phyloP scores from a whole-genome alignment of 1,140 invertebrate genomes.

The Trichomalopsis sarcophagae region DNA sequence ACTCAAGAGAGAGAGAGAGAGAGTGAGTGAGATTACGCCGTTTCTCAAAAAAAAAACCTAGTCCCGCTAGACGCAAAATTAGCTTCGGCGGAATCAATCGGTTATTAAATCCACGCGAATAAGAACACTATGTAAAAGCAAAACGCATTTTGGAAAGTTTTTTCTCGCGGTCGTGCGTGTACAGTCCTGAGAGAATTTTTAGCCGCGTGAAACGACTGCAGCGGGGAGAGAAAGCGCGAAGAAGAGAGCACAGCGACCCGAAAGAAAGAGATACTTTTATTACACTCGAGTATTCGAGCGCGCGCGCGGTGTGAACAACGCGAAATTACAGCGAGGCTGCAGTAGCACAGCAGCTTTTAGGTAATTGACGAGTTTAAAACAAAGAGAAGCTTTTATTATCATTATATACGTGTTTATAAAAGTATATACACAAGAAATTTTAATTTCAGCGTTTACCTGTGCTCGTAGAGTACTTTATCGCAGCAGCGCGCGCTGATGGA shows the following conservation, averaged over 20 bases:
- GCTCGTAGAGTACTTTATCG: background rate
- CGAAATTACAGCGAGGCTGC: conserved; percentile 16
- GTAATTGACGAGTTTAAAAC: conserved; percentile 41
- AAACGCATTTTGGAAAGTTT: conserved; percentile 34
- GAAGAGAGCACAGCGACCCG: background rate
- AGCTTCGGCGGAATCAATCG: too few relatives aligned
- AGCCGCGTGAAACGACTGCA: conserved; percentile 12
- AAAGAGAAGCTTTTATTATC: conserved; percentile 22
- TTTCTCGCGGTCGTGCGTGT: background rate
- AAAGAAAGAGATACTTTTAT: conserved; percentile 44
- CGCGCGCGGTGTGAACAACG: conserved; percentile 17
- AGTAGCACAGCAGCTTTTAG: conserved; percentile 5
- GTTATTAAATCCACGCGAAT: too few relatives aligned
- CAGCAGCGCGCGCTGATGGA: too few relatives aligned
- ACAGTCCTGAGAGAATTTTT: conserved; percentile 21
- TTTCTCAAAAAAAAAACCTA: too few relatives aligned
- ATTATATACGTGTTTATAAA: conserved; percentile 2
- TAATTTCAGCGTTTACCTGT: background rate
- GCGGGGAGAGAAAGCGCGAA: conserved; percentile 21
- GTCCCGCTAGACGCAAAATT: too few relatives aligned
- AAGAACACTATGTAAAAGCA: background rate
- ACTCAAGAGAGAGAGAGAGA: too few relatives aligned
- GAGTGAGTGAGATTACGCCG: too few relatives aligned
- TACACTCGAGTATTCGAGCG: conserved; percentile 34
- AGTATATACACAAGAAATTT: background rate